phyloP scores from a whole-genome alignment of 2,797 vertebrate species.

The Labeo calbasu region DNA sequence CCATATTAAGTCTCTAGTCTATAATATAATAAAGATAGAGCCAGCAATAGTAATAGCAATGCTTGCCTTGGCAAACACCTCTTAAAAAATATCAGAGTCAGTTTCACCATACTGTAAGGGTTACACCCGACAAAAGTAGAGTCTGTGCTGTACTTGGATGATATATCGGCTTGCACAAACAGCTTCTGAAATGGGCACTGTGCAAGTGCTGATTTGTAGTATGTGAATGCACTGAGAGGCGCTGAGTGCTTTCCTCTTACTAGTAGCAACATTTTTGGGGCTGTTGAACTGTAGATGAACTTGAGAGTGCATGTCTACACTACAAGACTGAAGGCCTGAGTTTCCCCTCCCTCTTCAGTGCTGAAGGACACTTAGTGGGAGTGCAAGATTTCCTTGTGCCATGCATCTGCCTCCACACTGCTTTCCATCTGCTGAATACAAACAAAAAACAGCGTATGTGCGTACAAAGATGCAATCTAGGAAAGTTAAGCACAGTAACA shows the following conservation, averaged over 20 bases:
- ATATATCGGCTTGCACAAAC: background rate
- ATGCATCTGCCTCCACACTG: slow-evolving; percentile 34
- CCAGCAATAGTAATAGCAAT: background rate
- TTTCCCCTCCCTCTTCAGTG: slow-evolving; percentile 28
- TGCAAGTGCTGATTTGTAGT: background rate
- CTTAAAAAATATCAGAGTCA: background rate
- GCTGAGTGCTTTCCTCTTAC: background rate
- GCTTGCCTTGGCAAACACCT: background rate
- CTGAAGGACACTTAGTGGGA: slow-evolving; percentile 38
- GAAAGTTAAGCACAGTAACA: background rate
- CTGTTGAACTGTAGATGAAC: slow-evolving; percentile 45
- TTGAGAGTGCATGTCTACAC: slow-evolving; percentile 10
- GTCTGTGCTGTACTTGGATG: background rate
- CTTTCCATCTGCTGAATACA: background rate
- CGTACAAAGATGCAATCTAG: too few relatives aligned
- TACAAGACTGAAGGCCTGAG: slow-evolving; percentile 13
- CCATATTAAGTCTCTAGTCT: background rate
- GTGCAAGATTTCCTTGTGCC: slow-evolving; percentile 25
- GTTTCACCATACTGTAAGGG: background rate
- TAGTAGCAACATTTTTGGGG: background rate
- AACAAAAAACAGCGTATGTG: background rate
- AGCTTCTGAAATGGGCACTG: background rate
- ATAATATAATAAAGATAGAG: background rate
- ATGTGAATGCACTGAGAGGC: background rate
- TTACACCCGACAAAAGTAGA: background rate